Base-by-base conservation (phyloP, 1,140 invertebrate genomes). In the Potamilus streckersoni region DNA sequence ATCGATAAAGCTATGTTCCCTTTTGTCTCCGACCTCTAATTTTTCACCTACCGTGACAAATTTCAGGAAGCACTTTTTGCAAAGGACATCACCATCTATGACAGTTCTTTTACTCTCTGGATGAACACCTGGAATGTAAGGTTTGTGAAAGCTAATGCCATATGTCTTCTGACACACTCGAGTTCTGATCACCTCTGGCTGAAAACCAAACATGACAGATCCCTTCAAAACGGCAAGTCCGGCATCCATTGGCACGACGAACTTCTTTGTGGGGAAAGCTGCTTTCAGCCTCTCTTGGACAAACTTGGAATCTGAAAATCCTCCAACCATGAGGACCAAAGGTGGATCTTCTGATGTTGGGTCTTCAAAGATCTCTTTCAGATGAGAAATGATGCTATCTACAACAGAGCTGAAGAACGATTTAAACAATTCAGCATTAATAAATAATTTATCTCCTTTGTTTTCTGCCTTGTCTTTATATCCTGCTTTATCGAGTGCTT, bases 61-160 rank as follows among this genome's bases (percentile, higher is more conserved):
- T 71, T 55, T 59, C 14, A 70, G 70, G n/a, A 78, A 78, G 2
- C 73, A 71, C 12, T 70, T 72, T n/a, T 68, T 73, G 20, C 76
- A 78, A 13, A 68, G 71, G 13, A 65, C 68, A n/a, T 56, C 55
- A 14, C 72, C 72, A 2, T 71, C 49, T 12, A 78, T 67, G 8
- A 62, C 0, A n/a, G 70, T 69, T n/a, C 31, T 69, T 57, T 78
- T 78, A 19, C 23, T 65, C 31, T 55, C 23, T 27, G 56, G 73
- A 14, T 60, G 60, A 20, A 68, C 57, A 0, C 59, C 72, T 23
- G 17, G 19, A 16, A 16, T 57, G 69, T 13, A 64, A 14, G 31
- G n/a, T 23, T 1, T 60, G 49, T n/a, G 69, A 58, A 56, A 62
- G 73, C 14, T 56, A 1, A 73, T 69, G 17, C 76, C 76, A 20